These are phyloP conservation scores for Pristionchus exspectatus DNA, from an alignment of 2,888 invertebrate species.

Conservation along the genomic window DNA sequence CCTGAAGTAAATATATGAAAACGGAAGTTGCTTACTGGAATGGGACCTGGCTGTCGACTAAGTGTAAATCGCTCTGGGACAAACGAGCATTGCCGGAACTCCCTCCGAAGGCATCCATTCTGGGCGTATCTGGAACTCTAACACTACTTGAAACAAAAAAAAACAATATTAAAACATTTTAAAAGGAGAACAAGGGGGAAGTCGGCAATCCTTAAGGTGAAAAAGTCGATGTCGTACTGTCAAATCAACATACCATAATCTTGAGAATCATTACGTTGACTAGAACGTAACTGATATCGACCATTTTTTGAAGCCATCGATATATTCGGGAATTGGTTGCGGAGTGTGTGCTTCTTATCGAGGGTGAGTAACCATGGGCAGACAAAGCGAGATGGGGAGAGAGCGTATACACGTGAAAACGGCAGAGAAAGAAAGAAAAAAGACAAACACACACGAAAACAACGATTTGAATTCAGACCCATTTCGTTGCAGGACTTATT, in stretches of 20 bases:
- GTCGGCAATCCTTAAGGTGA: background rate
- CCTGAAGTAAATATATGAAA: background rate
- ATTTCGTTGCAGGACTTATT: no score
- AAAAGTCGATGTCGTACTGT: background rate
- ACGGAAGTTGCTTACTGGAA: background rate
- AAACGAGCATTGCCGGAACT: background rate
- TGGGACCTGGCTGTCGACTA: background rate
- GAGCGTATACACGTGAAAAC: background rate
- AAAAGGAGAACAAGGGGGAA: background rate
- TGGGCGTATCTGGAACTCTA: background rate
- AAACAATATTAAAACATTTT: background rate
- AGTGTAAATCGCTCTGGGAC: background rate
- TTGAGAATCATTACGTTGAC: slow-evolving; percentile 3
- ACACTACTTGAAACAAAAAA: background rate
- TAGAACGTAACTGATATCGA: slow-evolving; percentile 37
- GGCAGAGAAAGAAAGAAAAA: background rate
- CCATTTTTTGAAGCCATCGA: slow-evolving; percentile 24
- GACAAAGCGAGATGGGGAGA: background rate
- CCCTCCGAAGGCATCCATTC: background rate
- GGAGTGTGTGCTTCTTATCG: slow-evolving; percentile 38
- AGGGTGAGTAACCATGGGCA: slow-evolving; percentile 27
- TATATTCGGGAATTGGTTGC: background rate
- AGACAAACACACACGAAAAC: background rate
- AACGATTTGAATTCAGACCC: background rate
- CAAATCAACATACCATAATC: background rate